Base-by-base conservation (phyloP, 2,113 vertebrate species). In the Synodontis membranacea region DNA sequence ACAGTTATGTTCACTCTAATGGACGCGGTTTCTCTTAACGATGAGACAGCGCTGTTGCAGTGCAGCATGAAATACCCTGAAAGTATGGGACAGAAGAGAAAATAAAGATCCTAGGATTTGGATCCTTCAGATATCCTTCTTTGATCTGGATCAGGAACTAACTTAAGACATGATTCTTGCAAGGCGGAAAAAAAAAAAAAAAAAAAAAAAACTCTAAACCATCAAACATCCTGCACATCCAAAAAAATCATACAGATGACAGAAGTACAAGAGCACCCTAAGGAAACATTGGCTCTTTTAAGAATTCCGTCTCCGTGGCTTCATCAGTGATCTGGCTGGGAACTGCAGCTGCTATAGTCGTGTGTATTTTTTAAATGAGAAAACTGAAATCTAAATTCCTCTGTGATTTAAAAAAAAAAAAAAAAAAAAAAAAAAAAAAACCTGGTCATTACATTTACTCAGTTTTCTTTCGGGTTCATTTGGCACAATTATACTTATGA, bases 111-210 rank as follows among this genome's bases (percentile, higher is more conserved):
- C 23, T 10, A 19, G n/a, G 28, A 50, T 78, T 23, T n/a, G 17
- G 19, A 21, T 34, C 0, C 42, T 34, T 56, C 21, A 58, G 14
- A 46, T 54, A 83, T n/a, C n/a, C 25, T 72, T 82, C 60, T 79
- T 88, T 88, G 66, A 81, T 80, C 76, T 72, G 37, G 25, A 85
- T 62, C 60, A 39, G 34, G 23, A 64, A 37, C 79, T 62, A 23
- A 58, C 56, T 54, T 39, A 85, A 64, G 68, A 37, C 28, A 10
- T 44, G 48, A 88, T 50, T 19, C 66, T 54, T 39, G 60, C 34
- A 42, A 11, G n/a, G n/a, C n/a, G 31, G 15, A 15, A 60, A 84
- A 62, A 56, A 80, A 21, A 84, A 50, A 37, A 4, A 70, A 60
- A 54, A 81, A 31, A 76, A 42, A 23, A 4, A 42, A 42, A 42